These are phyloP conservation scores for Telmatherina bonti DNA, from an alignment of 2,797 vertebrate species.

Conservation along the genomic window DNA sequence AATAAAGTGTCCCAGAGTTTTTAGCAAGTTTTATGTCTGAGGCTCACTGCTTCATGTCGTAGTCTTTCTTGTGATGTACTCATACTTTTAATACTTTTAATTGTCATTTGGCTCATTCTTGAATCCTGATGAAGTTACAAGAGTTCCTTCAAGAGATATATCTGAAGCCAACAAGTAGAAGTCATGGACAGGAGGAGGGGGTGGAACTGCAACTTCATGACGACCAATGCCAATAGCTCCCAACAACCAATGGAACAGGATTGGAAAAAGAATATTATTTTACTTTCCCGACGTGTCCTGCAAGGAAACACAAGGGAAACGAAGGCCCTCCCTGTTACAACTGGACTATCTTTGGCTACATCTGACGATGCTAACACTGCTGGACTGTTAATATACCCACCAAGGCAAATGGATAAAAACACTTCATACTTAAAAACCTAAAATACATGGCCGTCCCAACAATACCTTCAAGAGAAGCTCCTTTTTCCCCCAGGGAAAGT, in stretches of 20 bases:
- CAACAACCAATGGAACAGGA: neutral
- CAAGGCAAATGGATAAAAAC: neutral
- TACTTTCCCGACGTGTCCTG: no score
- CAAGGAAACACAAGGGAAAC: no score
- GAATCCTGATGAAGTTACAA: neutral
- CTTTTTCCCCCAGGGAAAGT: neutral
- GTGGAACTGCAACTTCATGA: no score
- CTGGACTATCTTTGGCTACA: no score
- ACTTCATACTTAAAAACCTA: neutral
- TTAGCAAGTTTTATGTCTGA: constrained; percentile 21
- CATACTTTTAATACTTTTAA: constrained; percentile 7
- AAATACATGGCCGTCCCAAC: neutral
- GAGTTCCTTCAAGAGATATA: neutral
- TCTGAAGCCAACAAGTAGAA: neutral
- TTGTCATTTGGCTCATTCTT: constrained; percentile 9
- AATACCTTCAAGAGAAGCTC: neutral
- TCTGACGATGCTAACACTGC: neutral
- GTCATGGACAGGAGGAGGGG: no score
- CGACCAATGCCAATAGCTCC: no score
- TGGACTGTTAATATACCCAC: neutral
- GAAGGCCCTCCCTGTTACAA: no score
- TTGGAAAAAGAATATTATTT: no score
- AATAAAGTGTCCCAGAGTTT: constrained; percentile 34
- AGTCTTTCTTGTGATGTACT: neutral
- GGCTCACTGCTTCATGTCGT: neutral